Conservation (phyloP, 2,888 invertebrate species). For the Scotopteryx bipunctaria region DNA sequence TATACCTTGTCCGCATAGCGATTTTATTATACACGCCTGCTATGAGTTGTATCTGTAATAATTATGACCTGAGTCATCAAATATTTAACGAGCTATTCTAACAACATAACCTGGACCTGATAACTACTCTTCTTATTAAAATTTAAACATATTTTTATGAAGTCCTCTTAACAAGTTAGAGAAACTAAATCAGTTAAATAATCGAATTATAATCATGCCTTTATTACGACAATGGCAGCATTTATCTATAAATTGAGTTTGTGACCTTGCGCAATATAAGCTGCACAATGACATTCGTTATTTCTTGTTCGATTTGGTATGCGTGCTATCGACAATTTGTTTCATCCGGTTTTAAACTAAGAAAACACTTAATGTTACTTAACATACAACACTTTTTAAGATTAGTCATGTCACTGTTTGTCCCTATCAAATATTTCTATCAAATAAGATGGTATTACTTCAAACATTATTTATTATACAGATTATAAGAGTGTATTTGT, state of each 20-base stretch:
- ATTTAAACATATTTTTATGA: slow-evolving; percentile 7
- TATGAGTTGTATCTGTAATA: slow-evolving; percentile 3
- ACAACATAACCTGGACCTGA: background rate
- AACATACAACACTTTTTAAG: too few species aligned
- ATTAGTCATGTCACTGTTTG: too few species aligned
- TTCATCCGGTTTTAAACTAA: background rate
- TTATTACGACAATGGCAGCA: slow-evolving; percentile 60
- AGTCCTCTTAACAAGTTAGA: slow-evolving; percentile 6
- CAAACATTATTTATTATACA: too few species aligned
- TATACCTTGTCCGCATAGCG: background rate
- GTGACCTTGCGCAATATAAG: slow-evolving; percentile 59
- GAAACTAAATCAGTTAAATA: slow-evolving; percentile 38
- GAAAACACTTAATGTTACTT: too few species aligned
- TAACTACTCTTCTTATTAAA: background rate
- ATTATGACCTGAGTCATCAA: slow-evolving; percentile 9
- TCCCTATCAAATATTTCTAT: too few species aligned
- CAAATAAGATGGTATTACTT: too few species aligned
- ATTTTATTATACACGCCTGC: background rate
- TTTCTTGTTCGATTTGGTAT: slow-evolving; percentile 43
- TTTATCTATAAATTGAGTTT: slow-evolving; percentile 62
- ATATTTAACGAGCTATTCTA: slow-evolving; percentile 5
- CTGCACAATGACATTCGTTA: slow-evolving; percentile 63
- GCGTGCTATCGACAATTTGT: slow-evolving; percentile 1
- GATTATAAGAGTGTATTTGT: too few species aligned
- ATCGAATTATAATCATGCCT: slow-evolving; percentile 48